Base-by-base conservation (phyloP, 2,888 invertebrate species). In the Drosophila rubida region DNA sequence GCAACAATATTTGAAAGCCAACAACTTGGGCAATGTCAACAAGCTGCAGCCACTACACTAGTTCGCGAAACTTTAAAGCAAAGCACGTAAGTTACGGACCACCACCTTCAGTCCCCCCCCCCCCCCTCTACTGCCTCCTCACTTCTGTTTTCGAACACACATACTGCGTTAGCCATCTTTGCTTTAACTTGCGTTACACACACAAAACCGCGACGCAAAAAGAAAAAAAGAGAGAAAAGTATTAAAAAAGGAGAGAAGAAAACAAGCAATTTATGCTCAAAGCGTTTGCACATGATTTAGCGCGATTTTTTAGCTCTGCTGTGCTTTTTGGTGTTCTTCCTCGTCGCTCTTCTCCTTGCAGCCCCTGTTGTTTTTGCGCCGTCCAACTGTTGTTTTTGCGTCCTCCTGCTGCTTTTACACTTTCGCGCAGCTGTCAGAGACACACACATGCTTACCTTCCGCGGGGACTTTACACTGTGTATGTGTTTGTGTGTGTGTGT, bases 211-310 rank as follows among this genome's bases (percentile, higher is more conserved):
- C 19, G n/a, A n/a, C 19, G 9, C 14, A 44, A 27, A 51, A n/a
- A n/a, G n/a, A n/a, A 45, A 50, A 25, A 54, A 19, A 68, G 41
- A 16, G 14, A 32, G 23, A 25, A 14, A 55, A 59, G 4, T 14
- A 11, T 25, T 30, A 30, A 30, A 30, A 2, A 30, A 30, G 8
- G 16, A 63, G 37, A 19, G 9, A 41, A 30, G 22, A 14, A 55
- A 59, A 8, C 46, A 69, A 68, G 55, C 58, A 72, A 78, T 85
- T 81, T 75, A 54, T 49, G 59, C 76, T 62, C 73, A 67, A 78
- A 85, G 67, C 73, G 57, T 67, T 81, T 82, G 53, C 68, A 69
- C 73, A 81, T 81, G 79, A 75, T 87, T 82, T 85, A 68, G 53
- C 68, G 64, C 23, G 45, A 57, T 45, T 59, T 68, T 57, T 57